Evolutionary conservation across 2,113 vertebrate species (phyloP).

Genomic region (Leptosomus discolor): DNA sequence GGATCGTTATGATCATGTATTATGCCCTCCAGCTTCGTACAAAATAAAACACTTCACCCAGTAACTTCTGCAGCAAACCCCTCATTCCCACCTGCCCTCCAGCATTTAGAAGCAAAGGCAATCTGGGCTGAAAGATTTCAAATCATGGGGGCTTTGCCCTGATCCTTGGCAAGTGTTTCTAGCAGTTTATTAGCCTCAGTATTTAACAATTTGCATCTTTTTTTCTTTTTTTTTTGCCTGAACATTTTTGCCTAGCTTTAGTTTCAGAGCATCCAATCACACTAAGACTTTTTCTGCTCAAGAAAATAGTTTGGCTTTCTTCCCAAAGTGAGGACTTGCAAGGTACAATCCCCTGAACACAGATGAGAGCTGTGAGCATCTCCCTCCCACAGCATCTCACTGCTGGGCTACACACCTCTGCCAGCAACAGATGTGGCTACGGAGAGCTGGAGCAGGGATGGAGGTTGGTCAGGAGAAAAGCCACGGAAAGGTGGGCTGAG

Average conservation of each 20-base stretch:
- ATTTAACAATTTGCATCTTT: not conserved
- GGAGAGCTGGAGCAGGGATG: not conserved
- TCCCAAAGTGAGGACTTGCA: not conserved
- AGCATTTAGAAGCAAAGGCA: not conserved
- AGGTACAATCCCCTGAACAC: not conserved
- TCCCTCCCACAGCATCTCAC: not conserved
- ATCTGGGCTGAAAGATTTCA: not conserved
- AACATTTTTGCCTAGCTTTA: not conserved
- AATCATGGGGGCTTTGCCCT: not conserved
- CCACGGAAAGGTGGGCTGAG: not conserved
- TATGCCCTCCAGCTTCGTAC: not conserved
- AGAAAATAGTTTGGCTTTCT: not conserved
- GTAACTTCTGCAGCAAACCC: not conserved
- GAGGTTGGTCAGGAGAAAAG: not conserved
- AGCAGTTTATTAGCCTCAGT: not conserved
- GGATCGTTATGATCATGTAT: rapidly evolving
- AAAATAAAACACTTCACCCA: not conserved
- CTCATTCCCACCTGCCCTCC: not conserved
- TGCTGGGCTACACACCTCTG: not conserved
- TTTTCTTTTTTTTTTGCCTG: no score
- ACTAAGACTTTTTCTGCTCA: not conserved
- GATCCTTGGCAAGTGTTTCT: not conserved
- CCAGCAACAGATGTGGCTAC: rapidly evolving
- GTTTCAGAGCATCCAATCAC: not conserved
- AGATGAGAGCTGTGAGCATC: not conserved